Percentiles rank a stretch among this genome's conserved stretches.
phyloP scores from a whole-genome alignment of 2,888 invertebrate species.

The Notodonta dromedarius region DNA sequence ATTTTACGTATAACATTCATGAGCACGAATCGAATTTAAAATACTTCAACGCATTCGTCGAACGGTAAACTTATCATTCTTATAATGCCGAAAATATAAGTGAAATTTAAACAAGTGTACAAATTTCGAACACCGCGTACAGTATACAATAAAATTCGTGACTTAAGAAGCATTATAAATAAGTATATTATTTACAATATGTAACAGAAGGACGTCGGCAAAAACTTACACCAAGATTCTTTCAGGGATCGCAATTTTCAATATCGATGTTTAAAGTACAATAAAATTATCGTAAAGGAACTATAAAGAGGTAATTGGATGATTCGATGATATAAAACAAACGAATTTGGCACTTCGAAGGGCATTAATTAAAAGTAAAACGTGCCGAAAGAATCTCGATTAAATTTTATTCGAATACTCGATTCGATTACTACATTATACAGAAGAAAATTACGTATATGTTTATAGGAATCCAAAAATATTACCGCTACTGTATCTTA shows the following conservation, averaged over 20 bases:
- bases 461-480: conserved; percentile 85
- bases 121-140: conserved; percentile 54
- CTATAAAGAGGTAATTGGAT: conserved; percentile 63
- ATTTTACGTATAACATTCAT: conserved; percentile 77
- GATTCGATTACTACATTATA: conserved; percentile 52
- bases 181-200: conserved; percentile 70
- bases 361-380: conserved; percentile 50
- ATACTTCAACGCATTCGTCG: conserved; percentile 63
- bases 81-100: conserved; percentile 56
- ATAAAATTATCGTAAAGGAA: conserved; percentile 57
- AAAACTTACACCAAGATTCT: conserved; percentile 69
- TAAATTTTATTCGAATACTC: conserved; percentile 53
- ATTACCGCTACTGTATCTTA: conserved; percentile 83
- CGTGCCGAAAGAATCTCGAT: conserved; percentile 70
- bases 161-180: conserved; percentile 9
- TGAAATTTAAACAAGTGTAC: conserved; percentile 65
- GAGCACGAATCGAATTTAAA: conserved; percentile 71
- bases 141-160: conserved; percentile 30
- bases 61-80: conserved; percentile 57
- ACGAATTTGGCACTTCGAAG: conserved; percentile 78
- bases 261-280: conserved; percentile 43
- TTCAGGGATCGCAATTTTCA: conserved; percentile 44
- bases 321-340: conserved; percentile 57
- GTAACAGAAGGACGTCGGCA: conserved; percentile 58
- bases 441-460: conserved; percentile 79